phyloP scores from a whole-genome alignment of 2,888 invertebrate species.

The Caenorhabditis virilis region DNA sequence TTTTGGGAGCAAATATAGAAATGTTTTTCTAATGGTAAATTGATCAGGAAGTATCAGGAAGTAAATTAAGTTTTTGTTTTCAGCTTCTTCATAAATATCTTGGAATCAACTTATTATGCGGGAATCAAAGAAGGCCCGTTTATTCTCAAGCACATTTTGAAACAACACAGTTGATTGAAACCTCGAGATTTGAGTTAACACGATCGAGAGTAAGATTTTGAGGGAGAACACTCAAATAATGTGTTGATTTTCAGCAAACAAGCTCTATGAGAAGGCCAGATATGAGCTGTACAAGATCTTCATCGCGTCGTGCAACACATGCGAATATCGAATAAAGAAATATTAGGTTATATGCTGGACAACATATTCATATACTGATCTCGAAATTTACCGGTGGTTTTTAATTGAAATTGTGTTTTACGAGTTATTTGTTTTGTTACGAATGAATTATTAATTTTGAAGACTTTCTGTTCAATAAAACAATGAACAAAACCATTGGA shows the following conservation, averaged over 20 bases:
- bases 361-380: too few species aligned
- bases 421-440: too few species aligned
- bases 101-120: conserved; percentile 19
- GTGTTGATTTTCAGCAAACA: conserved; percentile 16
- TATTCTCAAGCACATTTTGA: conserved; percentile 39
- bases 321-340: too few species aligned
- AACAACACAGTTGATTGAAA: conserved; percentile 34
- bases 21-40: conserved; percentile 49
- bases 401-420: too few species aligned
- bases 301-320: not conserved
- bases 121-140: conserved; percentile 18
- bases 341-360: too few species aligned
- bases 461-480: too few species aligned
- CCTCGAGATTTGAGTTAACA: conserved; percentile 18
- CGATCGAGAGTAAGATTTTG: conserved; percentile 14
- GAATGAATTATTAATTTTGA: too few species aligned
- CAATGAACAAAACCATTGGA: too few species aligned
- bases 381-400: too few species aligned
- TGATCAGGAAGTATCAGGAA: too few species aligned
- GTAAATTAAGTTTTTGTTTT: conserved; percentile 4
- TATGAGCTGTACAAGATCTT: conserved; percentile 10
- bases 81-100: conserved; percentile 17
- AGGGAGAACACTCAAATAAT: not conserved
- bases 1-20: conserved; percentile 59
- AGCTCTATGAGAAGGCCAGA: conserved; percentile 23